These are phyloP conservation scores for Hydra vulgaris DNA, from an alignment of 30 jellyfish, hydroid and myxozoan species.

Conservation along the genomic window DNA sequence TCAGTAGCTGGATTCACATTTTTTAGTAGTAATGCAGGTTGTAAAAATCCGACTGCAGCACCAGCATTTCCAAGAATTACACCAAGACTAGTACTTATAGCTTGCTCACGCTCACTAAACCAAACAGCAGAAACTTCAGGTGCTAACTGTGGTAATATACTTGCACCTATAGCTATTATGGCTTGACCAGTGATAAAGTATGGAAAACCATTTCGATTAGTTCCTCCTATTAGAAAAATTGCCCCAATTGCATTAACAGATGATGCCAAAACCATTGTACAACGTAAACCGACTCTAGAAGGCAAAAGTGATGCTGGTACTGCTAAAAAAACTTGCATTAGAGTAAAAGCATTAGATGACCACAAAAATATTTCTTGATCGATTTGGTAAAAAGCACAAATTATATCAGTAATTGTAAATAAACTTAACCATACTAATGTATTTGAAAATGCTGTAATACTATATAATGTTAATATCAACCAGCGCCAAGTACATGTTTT, in stretches of 20 bases:
- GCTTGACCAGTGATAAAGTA: slow-evolving; percentile 23
- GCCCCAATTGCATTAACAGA: slow-evolving; percentile 32
- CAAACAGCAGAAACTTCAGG: slow-evolving; percentile 27
- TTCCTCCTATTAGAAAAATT: slow-evolving; percentile 16
- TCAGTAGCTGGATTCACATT: neutral
- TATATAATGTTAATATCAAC: slow-evolving; percentile 14
- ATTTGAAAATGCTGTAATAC: slow-evolving; percentile 28
- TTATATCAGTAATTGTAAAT: slow-evolving; percentile 20
- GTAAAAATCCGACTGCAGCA: slow-evolving; percentile 28
- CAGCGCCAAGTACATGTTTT: slow-evolving; percentile 13
- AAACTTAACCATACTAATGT: slow-evolving; percentile 24
- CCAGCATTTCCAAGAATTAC: slow-evolving; percentile 23
- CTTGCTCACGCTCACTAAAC: slow-evolving; percentile 26
- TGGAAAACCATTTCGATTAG: slow-evolving; percentile 19
- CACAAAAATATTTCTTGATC: neutral
- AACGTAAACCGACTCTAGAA: slow-evolving; percentile 26
- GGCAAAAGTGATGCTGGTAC: slow-evolving; percentile 23
- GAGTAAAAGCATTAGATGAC: slow-evolving; percentile 29
- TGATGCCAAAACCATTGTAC: slow-evolving; percentile 18
- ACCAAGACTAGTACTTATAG: slow-evolving; percentile 30
- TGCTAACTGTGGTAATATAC: slow-evolving; percentile 30
- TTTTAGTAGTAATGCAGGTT: slow-evolving; percentile 22
- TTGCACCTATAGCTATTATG: slow-evolving; percentile 25
- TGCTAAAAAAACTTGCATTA: slow-evolving; percentile 19
- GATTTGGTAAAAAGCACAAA: slow-evolving; percentile 2